Evolutionary conservation across 1,140 invertebrate species (phyloP), one percentile per base, ranked within the genome.

Genomic region (Cydia splendana): DNA sequence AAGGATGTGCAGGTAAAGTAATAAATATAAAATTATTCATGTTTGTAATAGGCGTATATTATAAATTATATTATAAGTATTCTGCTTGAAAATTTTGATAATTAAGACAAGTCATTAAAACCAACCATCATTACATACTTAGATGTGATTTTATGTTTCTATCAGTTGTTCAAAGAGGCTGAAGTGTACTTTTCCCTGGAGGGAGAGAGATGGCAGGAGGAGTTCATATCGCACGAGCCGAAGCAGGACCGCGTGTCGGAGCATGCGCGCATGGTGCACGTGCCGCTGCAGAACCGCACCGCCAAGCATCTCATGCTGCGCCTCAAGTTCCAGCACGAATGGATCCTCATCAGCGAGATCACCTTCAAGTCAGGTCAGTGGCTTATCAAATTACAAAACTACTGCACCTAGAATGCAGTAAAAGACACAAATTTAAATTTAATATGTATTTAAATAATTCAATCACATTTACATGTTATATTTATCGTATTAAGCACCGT

Each of bases 311-410:
- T 98, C 65, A 97, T 96, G 88, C 81, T 98, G 48, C 95, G 96
- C 85, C 94, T 98, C 2, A 95, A 95, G 82, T 98, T 98, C 86
- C 95, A 96, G 53, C 94, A 96, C n/a, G 95, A 96, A 84, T 98
- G 97, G 97, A 95, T 99, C 74, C 94, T 98, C 67, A 95, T 99
- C 79, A 98, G 97, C 88, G 98, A 98, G 93, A 94, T 98, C 76
- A 95, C 95, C 4, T 97, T 97, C 82, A 95, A 96, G 80, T 96
- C 96, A n/a, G 93, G 96, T 96, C 94, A 95, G 94, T 93, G 9
- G 38, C 34, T 38, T 7, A 38, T 38, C 34, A 6, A 38, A 7
- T 38, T 45, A 12, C 13, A 48, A 13, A 10, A 48, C 45, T 6
- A 48, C 13, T 15, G 12, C 15, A 48, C 10, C 45, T 15, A 48